Base-by-base conservation (phyloP, 2,888 invertebrate species). In the Lucinisca nassula region DNA sequence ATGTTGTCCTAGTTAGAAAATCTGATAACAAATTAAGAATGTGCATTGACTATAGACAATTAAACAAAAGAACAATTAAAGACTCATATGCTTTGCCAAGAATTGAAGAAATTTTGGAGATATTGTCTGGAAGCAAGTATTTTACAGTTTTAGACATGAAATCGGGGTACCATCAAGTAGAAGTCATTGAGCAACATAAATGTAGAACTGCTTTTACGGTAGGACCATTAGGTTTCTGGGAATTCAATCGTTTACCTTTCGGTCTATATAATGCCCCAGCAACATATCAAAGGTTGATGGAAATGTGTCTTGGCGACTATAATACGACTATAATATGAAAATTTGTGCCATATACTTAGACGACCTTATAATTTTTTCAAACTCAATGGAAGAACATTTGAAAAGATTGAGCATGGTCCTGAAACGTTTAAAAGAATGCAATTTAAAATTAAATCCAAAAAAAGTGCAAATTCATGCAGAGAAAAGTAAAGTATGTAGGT, bases 331-430 rank as follows among this genome's bases (percentile, higher is more conserved):
- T 14, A 37, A 35, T 21, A 78, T 32, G 61, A 58, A 27, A 37
- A 79, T 37, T 32, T 90, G 21, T 80, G 82, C 55, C 86, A 89
- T 49, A 55, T 90, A 37, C 75, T n/a, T n/a, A n/a, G n/a, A n/a
- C n/a, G n/a, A n/a, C n/a, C n/a, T n/a, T n/a, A n/a, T n/a, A n/a
- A n/a, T 87, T 12, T 84, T 79, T 51, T 78, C 82, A 14, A 38
- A 55, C 8, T 70, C 76, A 14, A 84, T 76, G 32, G 74, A 81
- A 2, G 82, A 89, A 55, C 84, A 87, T 35, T 30, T 85, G 24
- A 61, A 74, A 21, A 76, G 85, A 8, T 40, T 91, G 49, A 32
- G 70, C 12, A 21, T 14, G 32, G 87, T 90, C 21, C 70, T 91
- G 27, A 30, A 72, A 4, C 35, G 81, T 38, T 24, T 87, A 6